Evolutionary conservation across 2,888 invertebrate genomes (phyloP).

Genomic region (Brenthis ino): DNA sequence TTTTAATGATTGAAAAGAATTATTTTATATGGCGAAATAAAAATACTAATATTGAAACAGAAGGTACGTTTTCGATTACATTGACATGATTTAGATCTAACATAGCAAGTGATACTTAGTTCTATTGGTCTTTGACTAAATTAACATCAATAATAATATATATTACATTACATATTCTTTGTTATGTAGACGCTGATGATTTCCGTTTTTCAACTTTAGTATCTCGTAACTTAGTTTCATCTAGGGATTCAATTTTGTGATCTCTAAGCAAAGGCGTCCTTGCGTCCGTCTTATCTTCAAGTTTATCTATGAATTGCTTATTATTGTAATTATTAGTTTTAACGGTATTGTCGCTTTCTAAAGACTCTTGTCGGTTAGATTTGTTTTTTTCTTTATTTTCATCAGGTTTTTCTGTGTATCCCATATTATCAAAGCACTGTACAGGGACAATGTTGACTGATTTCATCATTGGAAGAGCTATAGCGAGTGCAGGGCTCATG

Average conservation of each 20-base stretch:
- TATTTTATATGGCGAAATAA: too few species aligned
- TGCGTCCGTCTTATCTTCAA: slow-evolving; percentile 71
- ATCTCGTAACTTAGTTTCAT: slow-evolving; percentile 73
- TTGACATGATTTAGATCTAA: too few species aligned
- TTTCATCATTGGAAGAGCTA: slow-evolving; percentile 84
- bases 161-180: slow-evolving; percentile 21
- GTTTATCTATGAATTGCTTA: slow-evolving; percentile 63
- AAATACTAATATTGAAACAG: too few species aligned
- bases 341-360: slow-evolving; percentile 66
- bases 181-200: slow-evolving; percentile 77
- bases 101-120: slow-evolving; percentile 47
- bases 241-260: slow-evolving; percentile 76
- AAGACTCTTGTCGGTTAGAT: slow-evolving; percentile 58
- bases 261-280: slow-evolving; percentile 71
- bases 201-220: slow-evolving; percentile 74
- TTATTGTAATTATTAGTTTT: slow-evolving; percentile 69
- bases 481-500: slow-evolving; percentile 84
- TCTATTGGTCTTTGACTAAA: slow-evolving; percentile 58
- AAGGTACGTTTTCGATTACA: too few species aligned
- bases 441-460: slow-evolving; percentile 76
- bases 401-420: slow-evolving; percentile 65
- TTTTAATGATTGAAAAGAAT: too few species aligned
- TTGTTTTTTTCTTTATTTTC: slow-evolving; percentile 55
- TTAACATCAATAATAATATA: too few species aligned
- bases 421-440: slow-evolving; percentile 79